These are phyloP conservation scores for Zygogramma bicolorata DNA, from an alignment of 2,888 invertebrate genomes.

Conservation along the genomic window DNA sequence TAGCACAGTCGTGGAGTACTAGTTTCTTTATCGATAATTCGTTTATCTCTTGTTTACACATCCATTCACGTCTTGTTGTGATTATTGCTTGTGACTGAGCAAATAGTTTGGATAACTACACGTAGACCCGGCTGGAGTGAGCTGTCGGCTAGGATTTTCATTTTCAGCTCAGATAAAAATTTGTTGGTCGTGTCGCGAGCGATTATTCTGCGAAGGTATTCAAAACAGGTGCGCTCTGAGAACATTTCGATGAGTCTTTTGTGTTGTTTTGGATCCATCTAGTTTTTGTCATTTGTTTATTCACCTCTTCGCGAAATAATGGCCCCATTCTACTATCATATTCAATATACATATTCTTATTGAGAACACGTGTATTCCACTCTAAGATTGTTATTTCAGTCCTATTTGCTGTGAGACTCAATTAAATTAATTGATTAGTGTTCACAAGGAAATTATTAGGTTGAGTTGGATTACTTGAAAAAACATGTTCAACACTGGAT, in stretches of 20 bases:
- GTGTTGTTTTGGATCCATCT: no score
- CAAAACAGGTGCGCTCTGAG: neutral
- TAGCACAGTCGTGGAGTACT: neutral
- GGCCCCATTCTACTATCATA: no score
- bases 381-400: no score
- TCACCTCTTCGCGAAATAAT: no score
- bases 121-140: neutral
- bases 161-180: neutral
- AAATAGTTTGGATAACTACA: neutral
- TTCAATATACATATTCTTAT: no score
- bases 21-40: constrained; percentile 19
- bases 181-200: neutral
- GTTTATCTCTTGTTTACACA: constrained; percentile 29
- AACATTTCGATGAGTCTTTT: neutral
- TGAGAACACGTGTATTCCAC: no score
- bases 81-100: neutral
- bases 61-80: constrained; percentile 29
- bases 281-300: no score
- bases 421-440: no score
- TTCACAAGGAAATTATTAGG: no score
- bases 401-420: no score
- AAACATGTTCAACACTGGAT: no score
- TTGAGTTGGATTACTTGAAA: no score
- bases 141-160: neutral
- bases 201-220: neutral